Base-by-base conservation (phyloP, 64 coral and sea anemone species). In the Montipora capricornis region DNA sequence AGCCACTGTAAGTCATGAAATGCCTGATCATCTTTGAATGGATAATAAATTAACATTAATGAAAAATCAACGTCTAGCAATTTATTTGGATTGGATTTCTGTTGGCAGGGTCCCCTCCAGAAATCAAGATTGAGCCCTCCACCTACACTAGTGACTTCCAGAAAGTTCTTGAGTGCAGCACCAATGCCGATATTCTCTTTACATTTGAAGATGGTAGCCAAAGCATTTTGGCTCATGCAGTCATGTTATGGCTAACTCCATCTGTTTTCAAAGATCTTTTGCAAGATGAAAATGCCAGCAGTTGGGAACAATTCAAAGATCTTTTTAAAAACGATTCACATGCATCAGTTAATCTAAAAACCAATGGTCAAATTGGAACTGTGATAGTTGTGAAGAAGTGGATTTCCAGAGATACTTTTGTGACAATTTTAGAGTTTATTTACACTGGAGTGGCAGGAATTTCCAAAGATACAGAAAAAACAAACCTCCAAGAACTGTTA, bases 381-480 rank as follows among this genome's bases (percentile, higher is more conserved):
- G 20, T 47, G 46, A 44, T 86, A 73, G 14, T 86, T 73, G 70
- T 86, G 66, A 86, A 86, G 66, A 86, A 73, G 17, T 86, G 82
- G 82, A 71, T 86, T 86, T 86, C 82, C 19, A 66, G 44, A 19
- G 82, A 86, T 49, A 86, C 66, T 8, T 86, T 86, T 49, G 37
- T 52, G 16, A 49, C n/a, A 52, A 51, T 86, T 86, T 50, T 71
- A 24, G 64, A 86, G 19, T 73, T 86, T 57, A 57, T 64, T 3
- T 64, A 57, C 53, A 57, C 53, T 57, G 53, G 53, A 3, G 44
- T 68, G 66, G 82, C 47, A 71, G 45, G 64, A 49, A 86, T 86
- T 71, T 86, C 66, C 70, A 49, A 73, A 47, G 64, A 71, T 6
- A 86, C 62, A 49, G 82, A 86, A 50, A 45, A 24, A n/a, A n/a